Percentiles rank a stretch among this genome's conserved stretches.
These are phyloP conservation scores for Drosophila colorata DNA, from an alignment of 2,888 invertebrate species.

Conservation along the genomic window DNA sequence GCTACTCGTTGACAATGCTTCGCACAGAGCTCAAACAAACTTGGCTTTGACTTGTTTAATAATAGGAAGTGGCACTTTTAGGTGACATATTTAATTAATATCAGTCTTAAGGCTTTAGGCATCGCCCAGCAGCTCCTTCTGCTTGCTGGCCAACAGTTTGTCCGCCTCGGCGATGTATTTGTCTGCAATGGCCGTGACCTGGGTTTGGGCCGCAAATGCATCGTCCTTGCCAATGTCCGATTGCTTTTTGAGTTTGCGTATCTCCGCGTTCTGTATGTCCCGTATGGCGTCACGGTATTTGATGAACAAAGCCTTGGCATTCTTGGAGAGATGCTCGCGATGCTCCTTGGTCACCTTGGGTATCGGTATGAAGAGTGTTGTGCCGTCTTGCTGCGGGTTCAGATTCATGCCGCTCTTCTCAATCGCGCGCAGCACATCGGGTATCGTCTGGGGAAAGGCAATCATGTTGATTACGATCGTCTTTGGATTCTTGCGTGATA, in stretches of 20 bases:
- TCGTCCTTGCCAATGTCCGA: slow-evolving; percentile 90
- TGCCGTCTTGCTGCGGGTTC: slow-evolving; percentile 98
- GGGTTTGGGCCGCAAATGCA: slow-evolving; percentile 88
- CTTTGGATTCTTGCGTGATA: slow-evolving; percentile 94
- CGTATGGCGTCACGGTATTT: slow-evolving; percentile 92
- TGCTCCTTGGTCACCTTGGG: slow-evolving; percentile 98
- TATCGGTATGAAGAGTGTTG: slow-evolving; percentile 93
- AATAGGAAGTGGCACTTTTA: slow-evolving; percentile 20
- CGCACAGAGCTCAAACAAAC: background rate
- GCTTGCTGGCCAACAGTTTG: slow-evolving; percentile 89
- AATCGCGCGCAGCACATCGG: slow-evolving; percentile 91
- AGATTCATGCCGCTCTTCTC: slow-evolving; percentile 94
- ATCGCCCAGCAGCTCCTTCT: slow-evolving; percentile 90
- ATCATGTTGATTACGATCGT: slow-evolving; percentile 93
- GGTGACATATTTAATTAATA: slow-evolving; percentile 5
- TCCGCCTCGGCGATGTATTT: slow-evolving; percentile 89
- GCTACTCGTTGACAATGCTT: background rate
- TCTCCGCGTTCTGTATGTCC: slow-evolving; percentile 90
- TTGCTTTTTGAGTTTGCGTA: slow-evolving; percentile 90
- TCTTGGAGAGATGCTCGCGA: slow-evolving; percentile 94
- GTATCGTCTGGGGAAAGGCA: slow-evolving; percentile 94
- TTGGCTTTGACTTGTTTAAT: slow-evolving; percentile 2
- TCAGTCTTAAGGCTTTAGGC: slow-evolving; percentile 58
- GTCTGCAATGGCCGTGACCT: slow-evolving; percentile 90
- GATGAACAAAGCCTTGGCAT: slow-evolving; percentile 92